These are phyloP conservation scores for Patagioenas fasciata DNA, from an alignment of 2,113 vertebrate species.

Conservation along the genomic window DNA sequence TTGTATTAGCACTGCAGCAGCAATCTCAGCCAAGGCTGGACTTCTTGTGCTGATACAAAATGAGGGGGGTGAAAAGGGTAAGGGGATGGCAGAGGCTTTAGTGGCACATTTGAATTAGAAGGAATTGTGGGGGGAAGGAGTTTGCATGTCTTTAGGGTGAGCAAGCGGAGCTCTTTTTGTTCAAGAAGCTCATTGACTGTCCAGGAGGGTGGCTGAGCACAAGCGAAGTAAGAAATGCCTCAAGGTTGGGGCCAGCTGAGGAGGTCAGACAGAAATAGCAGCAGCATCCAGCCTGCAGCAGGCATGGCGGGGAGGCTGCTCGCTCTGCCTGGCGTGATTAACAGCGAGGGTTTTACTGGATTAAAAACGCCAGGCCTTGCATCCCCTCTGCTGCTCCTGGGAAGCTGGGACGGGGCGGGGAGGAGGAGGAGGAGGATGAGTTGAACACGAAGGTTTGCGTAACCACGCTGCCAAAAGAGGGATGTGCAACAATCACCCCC, in stretches of 20 bases:
- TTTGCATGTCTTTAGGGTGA: background rate
- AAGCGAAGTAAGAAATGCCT: background rate
- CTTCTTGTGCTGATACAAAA: background rate
- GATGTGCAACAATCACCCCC: background rate
- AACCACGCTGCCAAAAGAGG: background rate
- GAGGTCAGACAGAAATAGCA: slow-evolving; percentile 53
- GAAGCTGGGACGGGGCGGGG: background rate
- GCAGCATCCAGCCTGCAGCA: slow-evolving; percentile 1
- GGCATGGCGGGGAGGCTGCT: background rate
- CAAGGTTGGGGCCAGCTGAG: background rate
- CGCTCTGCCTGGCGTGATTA: slow-evolving; percentile 22
- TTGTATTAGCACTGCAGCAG: background rate
- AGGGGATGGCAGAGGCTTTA: background rate
- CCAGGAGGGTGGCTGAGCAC: background rate
- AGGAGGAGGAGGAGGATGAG: background rate
- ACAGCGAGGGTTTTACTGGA: slow-evolving; percentile 53
- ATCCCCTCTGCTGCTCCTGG: background rate
- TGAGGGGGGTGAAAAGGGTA: background rate
- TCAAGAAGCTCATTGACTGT: background rate
- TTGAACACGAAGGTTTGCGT: background rate
- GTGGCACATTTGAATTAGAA: background rate
- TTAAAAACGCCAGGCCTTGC: background rate
- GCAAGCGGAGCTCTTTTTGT: background rate
- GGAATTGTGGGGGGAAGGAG: background rate
- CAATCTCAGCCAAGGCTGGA: background rate